Conservation (phyloP, 2,797 vertebrate species). For the Steatocranus sp. region DNA sequence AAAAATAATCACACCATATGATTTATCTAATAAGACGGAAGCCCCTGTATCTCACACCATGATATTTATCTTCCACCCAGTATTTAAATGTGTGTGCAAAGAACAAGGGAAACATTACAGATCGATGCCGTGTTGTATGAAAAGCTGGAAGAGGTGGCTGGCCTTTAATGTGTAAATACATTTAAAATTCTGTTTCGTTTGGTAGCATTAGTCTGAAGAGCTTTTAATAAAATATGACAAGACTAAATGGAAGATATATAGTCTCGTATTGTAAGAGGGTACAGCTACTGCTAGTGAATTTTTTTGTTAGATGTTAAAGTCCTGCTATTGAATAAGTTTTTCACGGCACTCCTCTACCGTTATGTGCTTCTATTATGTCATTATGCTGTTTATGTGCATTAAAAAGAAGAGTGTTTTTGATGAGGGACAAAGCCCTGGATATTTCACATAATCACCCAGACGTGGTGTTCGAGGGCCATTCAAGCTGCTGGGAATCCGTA, state of each 20-base stretch:
- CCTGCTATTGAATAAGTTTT: conserved; percentile 2
- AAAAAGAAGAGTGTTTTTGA: not conserved
- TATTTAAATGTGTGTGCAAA: conserved; percentile 20
- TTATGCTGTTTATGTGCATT: conserved; percentile 20
- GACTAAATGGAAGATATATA: not conserved
- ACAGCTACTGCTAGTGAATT: not conserved
- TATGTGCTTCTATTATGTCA: conserved; percentile 30
- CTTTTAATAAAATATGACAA: conserved; percentile 10
- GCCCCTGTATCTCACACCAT: conserved; percentile 11
- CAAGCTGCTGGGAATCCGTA: not conserved
- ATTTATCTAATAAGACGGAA: conserved; percentile 17
- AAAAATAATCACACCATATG: conserved; percentile 36
- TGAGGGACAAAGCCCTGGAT: not conserved
- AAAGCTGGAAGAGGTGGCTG: not conserved
- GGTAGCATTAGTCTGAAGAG: not conserved
- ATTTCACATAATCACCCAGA: not conserved
- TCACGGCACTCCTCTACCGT: conserved; percentile 4
- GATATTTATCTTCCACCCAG: conserved; percentile 19
- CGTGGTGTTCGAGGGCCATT: not conserved
- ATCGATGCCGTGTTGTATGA: not conserved
- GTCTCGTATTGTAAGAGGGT: not conserved
- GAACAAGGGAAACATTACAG: not conserved
- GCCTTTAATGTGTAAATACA: conserved; percentile 58
- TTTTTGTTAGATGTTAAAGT: not conserved
- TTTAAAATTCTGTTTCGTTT: conserved; percentile 42